Base-by-base conservation (phyloP, 2,113 vertebrate genomes). In the Scalopus aquaticus region DNA sequence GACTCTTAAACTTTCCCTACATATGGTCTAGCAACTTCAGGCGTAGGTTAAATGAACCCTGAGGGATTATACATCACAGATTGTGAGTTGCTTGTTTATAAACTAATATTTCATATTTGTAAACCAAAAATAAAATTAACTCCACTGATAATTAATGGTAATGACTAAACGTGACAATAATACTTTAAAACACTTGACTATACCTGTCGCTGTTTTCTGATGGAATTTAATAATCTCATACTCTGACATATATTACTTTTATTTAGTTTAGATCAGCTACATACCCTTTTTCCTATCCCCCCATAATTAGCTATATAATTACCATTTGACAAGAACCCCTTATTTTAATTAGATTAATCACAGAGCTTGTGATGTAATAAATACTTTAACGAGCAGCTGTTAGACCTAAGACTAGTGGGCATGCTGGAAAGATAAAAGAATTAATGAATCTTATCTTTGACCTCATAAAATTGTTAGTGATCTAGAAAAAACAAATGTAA, bases 321-420 rank as follows among this genome's bases (percentile, higher is more conserved):
- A 81, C 54, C 54, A 88, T 62, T 93, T 96, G 73, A 88, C 83
- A 90, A 93, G 70, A 93, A 8, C 35, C 28, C 30, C 72, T 95
- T 93, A 80, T 79, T 87, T 95, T 93, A 93, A 92, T 92, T 93
- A 93, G 46, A 95, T 84, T 97, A 90, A 92, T 84, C 81, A 72
- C 42, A 69, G 58, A 67, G 60, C 37, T 85, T 46, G 49, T 76
- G 32, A 90, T 62, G 88, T 88, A 91, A 73, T 95, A 95, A 90
- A 62, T 95, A 96, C 35, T 56, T 56, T 90, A 73, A 83, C 44
- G 35, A 72, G 42, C 46, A 84, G 16, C 42, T 88, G 19, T 67
- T 96, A 6, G 73, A 24, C 69, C 1, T 92, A 49, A 94, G 30
- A 88, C 22, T 82, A 82, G 91, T 74, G 56, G 37, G 20, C 62